These are phyloP conservation scores for Geotrypetes seraphini DNA, from an alignment of 2,797 vertebrate genomes.

Conservation along the genomic window DNA sequence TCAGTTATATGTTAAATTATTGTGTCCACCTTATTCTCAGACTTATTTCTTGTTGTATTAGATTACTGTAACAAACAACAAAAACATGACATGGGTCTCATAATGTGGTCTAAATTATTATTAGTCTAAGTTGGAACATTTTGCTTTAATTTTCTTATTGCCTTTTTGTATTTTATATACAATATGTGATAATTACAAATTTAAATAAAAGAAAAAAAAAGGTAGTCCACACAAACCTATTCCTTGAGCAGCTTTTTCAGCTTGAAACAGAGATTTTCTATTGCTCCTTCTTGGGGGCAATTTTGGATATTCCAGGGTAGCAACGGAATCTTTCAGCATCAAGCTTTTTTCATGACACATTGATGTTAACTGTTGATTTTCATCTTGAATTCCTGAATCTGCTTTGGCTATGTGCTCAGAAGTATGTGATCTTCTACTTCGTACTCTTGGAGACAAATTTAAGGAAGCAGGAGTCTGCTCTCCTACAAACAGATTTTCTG, in stretches of 20 bases:
- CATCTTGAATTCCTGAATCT: fast-evolving
- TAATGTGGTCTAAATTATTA: too few relatives aligned
- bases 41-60: too few relatives aligned
- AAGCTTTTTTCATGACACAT: fast-evolving
- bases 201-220: too few relatives aligned
- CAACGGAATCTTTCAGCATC: background rate
- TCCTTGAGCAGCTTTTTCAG: background rate
- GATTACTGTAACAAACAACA: too few relatives aligned
- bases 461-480: background rate
- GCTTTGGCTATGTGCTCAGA: fast-evolving
- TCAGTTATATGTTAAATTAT: too few relatives aligned
- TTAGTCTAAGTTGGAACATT: too few relatives aligned
- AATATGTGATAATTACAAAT: too few relatives aligned
- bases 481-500: background rate
- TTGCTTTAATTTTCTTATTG: too few relatives aligned
- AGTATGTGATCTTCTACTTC: background rate
- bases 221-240: fast-evolving
- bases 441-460: conserved; percentile 1
- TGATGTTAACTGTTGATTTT: background rate
- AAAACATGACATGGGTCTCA: too few relatives aligned
- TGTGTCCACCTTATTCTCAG: too few relatives aligned
- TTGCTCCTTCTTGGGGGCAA: background rate
- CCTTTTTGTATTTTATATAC: too few relatives aligned
- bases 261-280: too few relatives aligned
- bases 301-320: fast-evolving